A percentile compares a stretch with the other conserved stretches of the same genome.
These are phyloP conservation scores for Capreolus pygargus DNA, from an alignment of 2,113 vertebrate species.

Conservation along the genomic window DNA sequence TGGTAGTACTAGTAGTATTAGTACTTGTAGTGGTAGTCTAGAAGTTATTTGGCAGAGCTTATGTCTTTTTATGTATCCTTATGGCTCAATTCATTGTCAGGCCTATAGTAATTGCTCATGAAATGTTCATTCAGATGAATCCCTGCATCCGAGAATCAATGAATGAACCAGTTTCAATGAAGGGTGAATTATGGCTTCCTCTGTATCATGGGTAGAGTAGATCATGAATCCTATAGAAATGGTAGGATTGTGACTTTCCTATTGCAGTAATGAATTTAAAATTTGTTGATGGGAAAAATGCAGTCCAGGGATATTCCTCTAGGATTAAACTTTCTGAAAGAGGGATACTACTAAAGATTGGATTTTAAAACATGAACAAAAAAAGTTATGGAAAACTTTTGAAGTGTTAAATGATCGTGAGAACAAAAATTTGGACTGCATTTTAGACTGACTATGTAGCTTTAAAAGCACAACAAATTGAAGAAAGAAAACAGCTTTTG, in stretches of 20 bases:
- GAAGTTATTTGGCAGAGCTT: background rate
- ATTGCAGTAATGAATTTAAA: background rate
- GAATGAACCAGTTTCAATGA: background rate
- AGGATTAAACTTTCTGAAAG: constrained; percentile 3
- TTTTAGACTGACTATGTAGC: background rate
- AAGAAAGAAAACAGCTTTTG: background rate
- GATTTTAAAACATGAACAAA: constrained; percentile 37
- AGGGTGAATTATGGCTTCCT: background rate
- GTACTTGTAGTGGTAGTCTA: background rate
- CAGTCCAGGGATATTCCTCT: background rate
- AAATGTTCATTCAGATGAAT: constrained; percentile 15
- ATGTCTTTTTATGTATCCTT: background rate
- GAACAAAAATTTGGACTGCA: background rate
- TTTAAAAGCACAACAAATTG: background rate
- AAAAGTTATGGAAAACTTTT: background rate
- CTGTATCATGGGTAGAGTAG: background rate
- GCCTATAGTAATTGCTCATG: background rate
- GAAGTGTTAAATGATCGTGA: background rate
- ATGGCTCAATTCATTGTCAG: background rate
- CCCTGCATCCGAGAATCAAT: background rate
- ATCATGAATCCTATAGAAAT: background rate
- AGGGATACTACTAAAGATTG: background rate
- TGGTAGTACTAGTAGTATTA: background rate
- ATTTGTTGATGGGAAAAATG: background rate
- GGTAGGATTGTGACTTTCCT: background rate